Evolutionary conservation across 2,113 vertebrate species (phyloP).

Genomic region (Callaeas wilsoni): DNA sequence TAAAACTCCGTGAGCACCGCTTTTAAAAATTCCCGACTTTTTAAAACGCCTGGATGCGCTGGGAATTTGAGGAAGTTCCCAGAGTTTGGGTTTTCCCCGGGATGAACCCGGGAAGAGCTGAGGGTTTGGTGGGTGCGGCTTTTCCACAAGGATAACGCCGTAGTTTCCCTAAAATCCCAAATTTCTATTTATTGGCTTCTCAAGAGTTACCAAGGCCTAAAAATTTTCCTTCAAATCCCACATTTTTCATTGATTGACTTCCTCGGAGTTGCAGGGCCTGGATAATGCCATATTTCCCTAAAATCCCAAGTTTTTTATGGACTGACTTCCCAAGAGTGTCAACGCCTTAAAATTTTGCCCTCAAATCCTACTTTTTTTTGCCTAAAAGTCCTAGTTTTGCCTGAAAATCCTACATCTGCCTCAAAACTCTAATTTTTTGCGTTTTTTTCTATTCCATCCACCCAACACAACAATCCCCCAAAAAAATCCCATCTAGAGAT

Average conservation of each 20-base stretch:
- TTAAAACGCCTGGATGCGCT: rapidly evolving
- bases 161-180: neutral
- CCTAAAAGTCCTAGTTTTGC: neutral
- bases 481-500: rapidly evolving
- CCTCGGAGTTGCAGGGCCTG: neutral
- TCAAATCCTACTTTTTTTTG: neutral
- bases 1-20: slow-evolving; percentile 19
- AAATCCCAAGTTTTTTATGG: neutral
- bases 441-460: neutral
- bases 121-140: neutral
- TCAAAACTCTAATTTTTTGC: neutral
- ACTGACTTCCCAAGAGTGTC: rapidly evolving
- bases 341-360: neutral
- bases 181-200: neutral
- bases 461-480: too few relatives aligned
- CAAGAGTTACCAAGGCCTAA: too few relatives aligned
- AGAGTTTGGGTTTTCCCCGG: neutral
- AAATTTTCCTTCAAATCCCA: neutral
- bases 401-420: neutral
- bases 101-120: slow-evolving; percentile 7
- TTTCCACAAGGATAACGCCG: neutral
- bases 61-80: slow-evolving; percentile 28
- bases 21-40: rapidly evolving
- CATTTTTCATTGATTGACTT: neutral
- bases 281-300: too few relatives aligned